phyloP scores from a whole-genome alignment of 2,113 vertebrate species.

The Saguinus midas region DNA sequence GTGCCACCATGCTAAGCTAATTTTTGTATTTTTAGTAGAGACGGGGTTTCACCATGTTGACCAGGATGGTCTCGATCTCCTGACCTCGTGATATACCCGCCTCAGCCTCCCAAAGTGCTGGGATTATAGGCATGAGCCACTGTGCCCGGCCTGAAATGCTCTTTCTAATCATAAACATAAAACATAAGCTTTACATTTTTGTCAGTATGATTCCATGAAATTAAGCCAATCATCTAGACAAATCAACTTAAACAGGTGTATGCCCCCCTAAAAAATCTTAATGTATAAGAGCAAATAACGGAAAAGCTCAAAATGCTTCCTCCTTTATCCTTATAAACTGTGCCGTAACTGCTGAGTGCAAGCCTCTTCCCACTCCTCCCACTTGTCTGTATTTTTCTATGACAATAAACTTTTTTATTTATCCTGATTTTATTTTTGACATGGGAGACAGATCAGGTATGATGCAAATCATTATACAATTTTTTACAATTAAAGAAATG shows the following conservation, averaged over 20 bases:
- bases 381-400: background rate
- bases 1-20: too few species aligned
- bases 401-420: background rate
- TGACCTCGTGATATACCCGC: too few species aligned
- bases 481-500: background rate
- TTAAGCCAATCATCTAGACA: background rate
- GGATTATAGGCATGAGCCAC: too few species aligned
- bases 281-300: background rate
- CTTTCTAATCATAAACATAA: background rate
- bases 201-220: background rate
- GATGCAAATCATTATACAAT: background rate
- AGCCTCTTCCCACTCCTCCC: background rate
- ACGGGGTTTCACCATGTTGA: too few species aligned
- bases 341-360: background rate
- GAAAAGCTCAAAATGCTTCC: background rate
- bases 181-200: background rate
- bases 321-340: too few species aligned
- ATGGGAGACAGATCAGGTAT: background rate
- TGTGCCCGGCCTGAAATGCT: background rate
- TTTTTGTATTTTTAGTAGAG: too few species aligned
- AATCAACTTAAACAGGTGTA: background rate
- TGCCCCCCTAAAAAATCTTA: background rate
- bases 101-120: too few species aligned
- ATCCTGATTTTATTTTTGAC: background rate
- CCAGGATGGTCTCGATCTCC: too few species aligned